Evolutionary conservation across 2,888 invertebrate genomes (phyloP), one percentile per base, ranked within the genome.

Genomic region (Achlya flavicornis): DNA sequence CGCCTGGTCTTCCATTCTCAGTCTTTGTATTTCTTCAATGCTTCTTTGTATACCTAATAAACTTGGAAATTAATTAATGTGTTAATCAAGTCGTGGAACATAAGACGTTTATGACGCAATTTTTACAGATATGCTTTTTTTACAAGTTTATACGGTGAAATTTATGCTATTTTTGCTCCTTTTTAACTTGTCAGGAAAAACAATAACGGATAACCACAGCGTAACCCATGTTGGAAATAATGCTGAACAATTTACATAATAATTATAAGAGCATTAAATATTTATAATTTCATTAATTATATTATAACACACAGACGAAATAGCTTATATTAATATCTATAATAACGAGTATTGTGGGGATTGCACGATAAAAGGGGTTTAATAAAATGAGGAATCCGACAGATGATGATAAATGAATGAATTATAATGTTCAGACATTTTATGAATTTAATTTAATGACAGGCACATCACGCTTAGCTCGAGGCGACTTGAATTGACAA

Each of bases 401-500:
- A 41, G 41, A 12, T 41, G 41, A 41, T 41, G 41, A 41, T 12
- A 41, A 41, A 41, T 41, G 3, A 41, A 46, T 46, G 6, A n/a
- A 46, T n/a, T 46, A n/a, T 43, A 14, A 43, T 46, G 46, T 46
- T 12, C 46, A 46, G n/a, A 46, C 6, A 46, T 46, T n/a, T 46
- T 6, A 46, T 46, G 46, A n/a, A 46, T 46, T 46, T n/a, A n/a
- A 46, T 46, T 46, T n/a, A 46, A 46, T 46, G 46, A 46, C 46
- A 46, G n/a, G 46, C n/a, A n/a, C 46, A 46, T 46, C n/a, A 14
- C 46, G 46, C n/a, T 46, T 46, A 46, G 46, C 5, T 7, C n/a
- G n/a, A 10, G 14, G 46, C 46, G n/a, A 46, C 46, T 5, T 1
- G 46, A 41, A 4, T 46, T 46, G 46, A n/a, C 46, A 46, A 46